Base-by-base conservation (phyloP, 2,113 vertebrate genomes). In the Periophthalmodon schlosseri region DNA sequence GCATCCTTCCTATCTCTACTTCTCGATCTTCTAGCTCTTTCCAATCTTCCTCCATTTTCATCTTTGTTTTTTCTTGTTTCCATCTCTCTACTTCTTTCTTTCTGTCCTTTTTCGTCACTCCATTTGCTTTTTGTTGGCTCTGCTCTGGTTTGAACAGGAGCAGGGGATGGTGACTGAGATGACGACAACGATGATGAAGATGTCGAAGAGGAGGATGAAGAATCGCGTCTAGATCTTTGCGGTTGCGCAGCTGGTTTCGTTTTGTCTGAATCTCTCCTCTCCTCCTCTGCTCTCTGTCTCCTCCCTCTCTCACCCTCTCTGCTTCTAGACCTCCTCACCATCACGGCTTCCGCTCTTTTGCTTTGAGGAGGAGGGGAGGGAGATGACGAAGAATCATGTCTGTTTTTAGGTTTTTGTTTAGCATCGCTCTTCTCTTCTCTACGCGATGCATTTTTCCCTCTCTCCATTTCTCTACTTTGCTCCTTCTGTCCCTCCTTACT, bases 401-500 rank as follows among this genome's bases (percentile, higher is more conserved):
- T 34, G 2, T 18, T 63, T 60, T 20, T 24, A 5, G 12, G 21
- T 14, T 10, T 60, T 28, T 60, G 21, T 28, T 60, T 60, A 21
- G 21, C 57, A 21, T 60, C 21, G 10, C 21, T 13, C 12, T 28
- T 60, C 10, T 24, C 57, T 60, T 21, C 28, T 39, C 34, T 65
- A 44, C 63, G 18, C 3, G 34, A n/a, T 4, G 18, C 20, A 5
- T 36, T 65, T 8, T 65, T 39, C 20, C 16, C 33, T n/a, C 20
- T 44, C 3, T 63, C 28, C 60, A 16, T 34, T 34, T 86, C 82
- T 49, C 16, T 47, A 47, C 86, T 52, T 77, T 23, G 69, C 71
- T 23, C 16, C 0, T 0, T 84, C 81, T 33, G 39, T 52, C 58
- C 71, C 77, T 11, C 64, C 77, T 64, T 33, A 34, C 80, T 84